Base-by-base conservation (phyloP, 2,113 vertebrate species). In the Anarrhichthys ocellatus region DNA sequence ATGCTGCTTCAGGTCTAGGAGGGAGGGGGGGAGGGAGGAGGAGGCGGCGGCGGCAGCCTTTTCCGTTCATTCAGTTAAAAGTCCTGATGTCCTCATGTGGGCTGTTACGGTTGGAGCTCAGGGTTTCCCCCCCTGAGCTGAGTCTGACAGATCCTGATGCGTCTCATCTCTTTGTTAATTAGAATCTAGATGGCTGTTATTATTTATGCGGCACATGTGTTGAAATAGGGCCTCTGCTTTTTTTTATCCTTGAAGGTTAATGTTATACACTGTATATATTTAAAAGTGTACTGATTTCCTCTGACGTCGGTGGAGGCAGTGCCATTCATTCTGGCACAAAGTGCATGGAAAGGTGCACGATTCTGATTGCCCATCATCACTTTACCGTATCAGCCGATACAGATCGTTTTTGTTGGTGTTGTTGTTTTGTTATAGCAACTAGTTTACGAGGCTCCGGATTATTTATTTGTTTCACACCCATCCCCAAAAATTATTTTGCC, bases 1-100 rank as follows among this genome's bases (percentile, higher is more conserved):
- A 90, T 24, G 76, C 68, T 79, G 66, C 83, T 80, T 67, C n/a
- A 74, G 65, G 36, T 74, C 68, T n/a, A 5, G 65, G 78, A 54
- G 63, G 46, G 17, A 18, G 1, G 17, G n/a, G 11, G 24, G 65
- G 46, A 38, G 18, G 65, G 46, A 38, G 18, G 50, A 48, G 61
- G 40, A 34, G 36, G 22, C 50, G 76, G 79, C 75, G 58, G 52
- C 22, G 32, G 54, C 42, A 3, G 32, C 56, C 40, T 69, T 81
- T 73, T 81, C 76, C 72, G 34, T 69, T 56, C 73, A 82, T 83
- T 87, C 74, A 48, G 61, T 58, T 42, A 24, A 74, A 56, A 59
- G 24, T 27, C 44, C 48, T 20, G 11, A 38, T 44, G 42, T 46
- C 40, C 59, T 27, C 32, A 15, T 27, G 9, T 52, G 11, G 9